Base-by-base conservation (phyloP, 2,797 vertebrate species). In the Apogon hyalosoma region DNA sequence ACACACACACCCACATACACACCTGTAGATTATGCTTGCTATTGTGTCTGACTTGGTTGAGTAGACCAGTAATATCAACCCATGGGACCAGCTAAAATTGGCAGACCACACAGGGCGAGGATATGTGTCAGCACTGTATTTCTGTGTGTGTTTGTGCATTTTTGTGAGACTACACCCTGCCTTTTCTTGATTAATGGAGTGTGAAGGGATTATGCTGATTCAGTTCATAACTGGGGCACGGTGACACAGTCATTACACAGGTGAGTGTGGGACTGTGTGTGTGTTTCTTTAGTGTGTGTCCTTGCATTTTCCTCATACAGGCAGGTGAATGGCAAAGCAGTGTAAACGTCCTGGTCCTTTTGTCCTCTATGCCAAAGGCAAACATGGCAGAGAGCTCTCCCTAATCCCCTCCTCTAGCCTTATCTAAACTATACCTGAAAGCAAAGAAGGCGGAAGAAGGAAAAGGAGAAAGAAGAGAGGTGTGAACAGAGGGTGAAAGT, bases 181-280 rank as follows among this genome's bases (percentile, higher is more conserved):
- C 87, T 86, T 87, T 88, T 87, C 87, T 84, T 89, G 88, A 91
- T 92, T 90, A 92, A 91, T 88, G 87, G 86, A 87, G 86, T 91
- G 86, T 90, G 88, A 87, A 88, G 82, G 90, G 88, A 92, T 92
- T 92, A 92, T 88, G 88, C 85, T 91, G 90, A 92, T 92, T 92
- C 88, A 87, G 88, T 90, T 88, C 87, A 90, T 90, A 91, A 90
- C 89, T 87, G 77, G 83, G 88, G 65, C 81, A 88, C 43, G 9
- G 69, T 86, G 86, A 88, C 83, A 88, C 79, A 83, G 82, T 87
- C 85, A 88, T 90, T 90, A 87, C 85, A 89, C 85, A 91, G 87
- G 88, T 91, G 83, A 84, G 76, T 69, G 73, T 42, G 67, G n/a
- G 8, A 18, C n/a, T 48, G 63, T 87, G 77, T 55, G 77, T 57